Evolutionary conservation across 2,113 vertebrate genomes (phyloP).

Genomic region (Fulmarus glacialis): DNA sequence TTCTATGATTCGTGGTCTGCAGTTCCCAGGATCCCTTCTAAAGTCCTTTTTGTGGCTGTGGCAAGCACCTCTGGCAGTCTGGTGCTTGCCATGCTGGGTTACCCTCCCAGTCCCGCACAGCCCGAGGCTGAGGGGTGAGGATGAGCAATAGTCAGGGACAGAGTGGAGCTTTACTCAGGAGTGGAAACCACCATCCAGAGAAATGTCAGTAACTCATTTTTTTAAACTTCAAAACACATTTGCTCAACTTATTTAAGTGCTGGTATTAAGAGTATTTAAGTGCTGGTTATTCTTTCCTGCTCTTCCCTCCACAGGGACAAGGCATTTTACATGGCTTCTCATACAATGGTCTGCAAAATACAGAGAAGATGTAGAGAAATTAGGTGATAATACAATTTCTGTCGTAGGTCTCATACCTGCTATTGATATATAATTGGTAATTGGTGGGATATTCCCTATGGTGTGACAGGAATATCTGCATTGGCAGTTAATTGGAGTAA

Average conservation of each 20-base stretch:
- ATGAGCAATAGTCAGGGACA: neutral
- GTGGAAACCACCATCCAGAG: neutral
- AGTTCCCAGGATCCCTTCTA: neutral
- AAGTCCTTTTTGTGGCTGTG: neutral
- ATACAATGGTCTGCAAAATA: neutral
- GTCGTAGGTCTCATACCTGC: neutral
- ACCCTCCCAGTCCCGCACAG: rapidly evolving
- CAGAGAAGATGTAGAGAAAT: neutral
- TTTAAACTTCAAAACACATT: neutral
- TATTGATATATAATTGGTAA: neutral
- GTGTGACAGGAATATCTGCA: neutral
- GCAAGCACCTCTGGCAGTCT: neutral
- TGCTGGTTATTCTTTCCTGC: neutral
- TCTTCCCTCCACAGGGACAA: neutral
- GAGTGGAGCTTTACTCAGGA: neutral
- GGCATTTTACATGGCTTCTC: neutral
- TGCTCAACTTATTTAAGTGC: neutral
- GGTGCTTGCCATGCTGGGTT: neutral
- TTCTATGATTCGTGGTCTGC: neutral
- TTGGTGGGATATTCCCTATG: neutral
- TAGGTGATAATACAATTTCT: neutral
- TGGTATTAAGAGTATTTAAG: neutral
- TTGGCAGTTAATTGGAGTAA: neutral
- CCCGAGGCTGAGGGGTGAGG: neutral
- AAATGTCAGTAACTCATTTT: neutral